These are phyloP conservation scores for Buathra laborator DNA, from an alignment of 2,888 invertebrate genomes.

Conservation along the genomic window DNA sequence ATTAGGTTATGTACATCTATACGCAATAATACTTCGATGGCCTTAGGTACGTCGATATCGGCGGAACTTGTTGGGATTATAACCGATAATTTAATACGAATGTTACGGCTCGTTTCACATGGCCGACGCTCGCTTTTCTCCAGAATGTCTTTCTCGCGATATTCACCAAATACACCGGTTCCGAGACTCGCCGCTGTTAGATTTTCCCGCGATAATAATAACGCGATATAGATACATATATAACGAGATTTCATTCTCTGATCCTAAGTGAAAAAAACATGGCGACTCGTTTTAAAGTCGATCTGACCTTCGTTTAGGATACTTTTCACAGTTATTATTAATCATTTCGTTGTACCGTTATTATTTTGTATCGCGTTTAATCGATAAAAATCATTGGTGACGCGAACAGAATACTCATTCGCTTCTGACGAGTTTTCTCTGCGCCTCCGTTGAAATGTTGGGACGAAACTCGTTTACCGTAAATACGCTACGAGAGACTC, in stretches of 20 bases:
- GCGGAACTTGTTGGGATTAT: conserved; percentile 62
- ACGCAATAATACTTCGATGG: background rate
- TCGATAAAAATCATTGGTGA: background rate
- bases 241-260: conserved; percentile 54
- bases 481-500: background rate
- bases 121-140: conserved; percentile 77
- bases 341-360: conserved; percentile 18
- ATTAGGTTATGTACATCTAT: background rate
- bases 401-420: no score
- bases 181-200: conserved; percentile 43
- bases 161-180: conserved; percentile 62
- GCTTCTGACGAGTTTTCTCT: conserved; percentile 18
- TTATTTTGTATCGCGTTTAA: background rate
- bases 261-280: conserved; percentile 55
- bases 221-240: conserved; percentile 46
- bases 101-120: conserved; percentile 76
- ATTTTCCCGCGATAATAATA: conserved; percentile 54
- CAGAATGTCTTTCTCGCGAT: conserved; percentile 69
- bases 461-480: conserved; percentile 52
- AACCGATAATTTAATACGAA: conserved; percentile 70
- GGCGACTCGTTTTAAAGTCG: no score
- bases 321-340: conserved; percentile 49
- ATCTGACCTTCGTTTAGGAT: background rate
- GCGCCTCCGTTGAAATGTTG: conserved; percentile 21
- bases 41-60: conserved; percentile 10